phyloP scores from a whole-genome alignment of 1,140 invertebrate genomes.

The Bicyclus anynana region DNA sequence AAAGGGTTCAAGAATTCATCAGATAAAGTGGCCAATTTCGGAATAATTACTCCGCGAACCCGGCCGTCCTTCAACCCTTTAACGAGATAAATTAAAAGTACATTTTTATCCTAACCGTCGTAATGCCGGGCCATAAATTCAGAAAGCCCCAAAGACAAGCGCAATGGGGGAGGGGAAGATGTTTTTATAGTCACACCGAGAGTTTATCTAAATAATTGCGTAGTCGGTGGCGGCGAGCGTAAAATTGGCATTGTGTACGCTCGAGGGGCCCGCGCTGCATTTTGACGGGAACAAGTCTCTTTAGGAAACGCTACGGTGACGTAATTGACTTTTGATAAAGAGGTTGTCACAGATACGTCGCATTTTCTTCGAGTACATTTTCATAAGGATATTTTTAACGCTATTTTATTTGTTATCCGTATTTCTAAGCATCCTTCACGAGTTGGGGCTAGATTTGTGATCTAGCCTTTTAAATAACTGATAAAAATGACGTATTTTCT shows the following conservation, averaged over 20 bases:
- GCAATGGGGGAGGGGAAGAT: constrained; percentile 61
- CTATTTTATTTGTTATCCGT: too few species aligned
- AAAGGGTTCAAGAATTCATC: constrained; percentile 67
- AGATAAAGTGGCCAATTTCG: constrained; percentile 74
- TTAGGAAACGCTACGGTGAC: constrained; percentile 19
- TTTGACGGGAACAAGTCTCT: constrained; percentile 39
- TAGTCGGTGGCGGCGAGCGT: constrained; percentile 71
- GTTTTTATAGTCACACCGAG: constrained; percentile 74
- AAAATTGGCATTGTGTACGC: constrained; percentile 70
- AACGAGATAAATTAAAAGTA: constrained; percentile 77
- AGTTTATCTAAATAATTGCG: constrained; percentile 77
- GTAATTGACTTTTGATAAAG: constrained; percentile 32
- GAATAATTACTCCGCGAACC: constrained; percentile 74
- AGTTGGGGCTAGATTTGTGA: too few species aligned
- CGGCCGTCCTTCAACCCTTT: constrained; percentile 74
- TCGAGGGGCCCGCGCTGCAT: constrained; percentile 33
- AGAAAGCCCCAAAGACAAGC: constrained; percentile 72
- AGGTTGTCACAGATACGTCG: neutral
- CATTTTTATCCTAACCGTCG: constrained; percentile 73
- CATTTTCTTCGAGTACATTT: neutral
- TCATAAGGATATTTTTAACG: too few species aligned
- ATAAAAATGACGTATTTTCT: too few species aligned
- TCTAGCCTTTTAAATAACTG: too few species aligned
- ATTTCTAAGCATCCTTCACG: too few species aligned
- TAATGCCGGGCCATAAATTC: constrained; percentile 72